Evolutionary conservation across 2,888 invertebrate genomes (phyloP).

Genomic region (Anaspis maculata): DNA sequence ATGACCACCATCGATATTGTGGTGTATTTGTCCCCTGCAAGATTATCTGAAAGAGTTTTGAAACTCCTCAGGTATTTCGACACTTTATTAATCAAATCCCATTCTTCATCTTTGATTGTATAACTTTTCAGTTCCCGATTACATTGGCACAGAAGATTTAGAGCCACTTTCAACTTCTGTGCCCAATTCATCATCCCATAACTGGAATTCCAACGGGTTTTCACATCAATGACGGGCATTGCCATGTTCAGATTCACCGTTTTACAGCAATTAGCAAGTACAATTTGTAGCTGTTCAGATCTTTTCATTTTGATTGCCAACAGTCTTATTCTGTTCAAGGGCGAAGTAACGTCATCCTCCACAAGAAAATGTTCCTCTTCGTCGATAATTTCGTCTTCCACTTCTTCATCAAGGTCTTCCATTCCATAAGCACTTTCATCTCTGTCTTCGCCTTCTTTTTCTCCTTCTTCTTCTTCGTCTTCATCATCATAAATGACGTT

Average conservation of each 20-base stretch:
- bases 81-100: constrained; percentile 10
- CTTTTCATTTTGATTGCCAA: constrained; percentile 12
- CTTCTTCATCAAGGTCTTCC: background rate
- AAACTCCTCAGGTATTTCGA: constrained; percentile 15
- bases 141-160: constrained; percentile 13
- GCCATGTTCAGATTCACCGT: constrained; percentile 11
- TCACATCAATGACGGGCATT: constrained; percentile 12
- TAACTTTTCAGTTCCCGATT: constrained; percentile 1
- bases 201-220: constrained; percentile 14
- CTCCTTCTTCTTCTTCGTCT: background rate
- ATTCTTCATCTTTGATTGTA: constrained; percentile 5
- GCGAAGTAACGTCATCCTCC: background rate
- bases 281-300: constrained; percentile 7
- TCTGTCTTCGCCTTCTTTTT: background rate
- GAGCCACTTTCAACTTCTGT: constrained; percentile 3
- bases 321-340: background rate
- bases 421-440: constrained; percentile 2
- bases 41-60: constrained; percentile 11
- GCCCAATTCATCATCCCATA: constrained; percentile 10
- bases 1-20: constrained; percentile 15
- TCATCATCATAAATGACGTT: background rate
- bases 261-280: constrained; percentile 13
- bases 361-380: background rate
- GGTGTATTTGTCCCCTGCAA: constrained; percentile 16
- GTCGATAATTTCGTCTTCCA: background rate